phyloP scores from a whole-genome alignment of 2,888 invertebrate genomes.

The Ormyrus rosae region DNA sequence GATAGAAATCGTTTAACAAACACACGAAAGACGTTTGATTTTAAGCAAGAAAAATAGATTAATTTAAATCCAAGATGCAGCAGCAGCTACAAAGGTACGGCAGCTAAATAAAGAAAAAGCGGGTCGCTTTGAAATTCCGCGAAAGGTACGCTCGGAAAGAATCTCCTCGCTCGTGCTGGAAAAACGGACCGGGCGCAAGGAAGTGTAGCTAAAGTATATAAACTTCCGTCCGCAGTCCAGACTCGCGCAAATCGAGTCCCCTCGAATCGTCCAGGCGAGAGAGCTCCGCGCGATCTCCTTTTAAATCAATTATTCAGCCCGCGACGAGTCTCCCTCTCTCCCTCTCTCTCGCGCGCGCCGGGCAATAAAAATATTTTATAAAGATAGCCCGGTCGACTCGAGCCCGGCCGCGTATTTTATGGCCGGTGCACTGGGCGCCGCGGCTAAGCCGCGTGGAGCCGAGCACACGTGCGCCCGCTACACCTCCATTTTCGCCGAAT shows the following conservation, averaged over 20 bases:
- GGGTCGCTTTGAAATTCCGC: not conserved
- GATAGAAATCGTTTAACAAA: no score
- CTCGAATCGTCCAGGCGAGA: not conserved
- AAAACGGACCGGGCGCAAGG: not conserved
- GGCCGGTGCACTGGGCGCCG: not conserved
- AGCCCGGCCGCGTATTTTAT: slow-evolving; percentile 26
- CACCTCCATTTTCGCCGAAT: slow-evolving; percentile 8
- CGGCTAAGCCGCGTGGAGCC: slow-evolving; percentile 1
- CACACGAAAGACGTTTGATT: no score
- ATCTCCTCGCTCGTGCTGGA: not conserved
- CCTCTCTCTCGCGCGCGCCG: not conserved
- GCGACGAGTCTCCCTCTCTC: slow-evolving; percentile 31
- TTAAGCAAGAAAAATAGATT: no score
- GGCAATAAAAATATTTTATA: slow-evolving; percentile 57
- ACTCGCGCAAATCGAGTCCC: slow-evolving; percentile 18
- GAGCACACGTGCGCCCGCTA: slow-evolving; percentile 2
- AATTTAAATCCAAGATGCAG: no score
- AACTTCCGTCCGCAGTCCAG: slow-evolving; percentile 1
- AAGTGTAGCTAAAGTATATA: not conserved
- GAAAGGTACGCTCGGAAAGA: not conserved
- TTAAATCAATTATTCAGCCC: slow-evolving; percentile 54
- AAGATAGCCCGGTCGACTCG: slow-evolving; percentile 33
- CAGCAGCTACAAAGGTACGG: not conserved
- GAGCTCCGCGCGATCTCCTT: slow-evolving; percentile 35
- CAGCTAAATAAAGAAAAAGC: not conserved